Percentiles rank a stretch among this genome's conserved stretches.
Evolutionary conservation across 64 coral and sea anemone genomes (phyloP).

Genomic region (Pocillopora damicornis): DNA sequence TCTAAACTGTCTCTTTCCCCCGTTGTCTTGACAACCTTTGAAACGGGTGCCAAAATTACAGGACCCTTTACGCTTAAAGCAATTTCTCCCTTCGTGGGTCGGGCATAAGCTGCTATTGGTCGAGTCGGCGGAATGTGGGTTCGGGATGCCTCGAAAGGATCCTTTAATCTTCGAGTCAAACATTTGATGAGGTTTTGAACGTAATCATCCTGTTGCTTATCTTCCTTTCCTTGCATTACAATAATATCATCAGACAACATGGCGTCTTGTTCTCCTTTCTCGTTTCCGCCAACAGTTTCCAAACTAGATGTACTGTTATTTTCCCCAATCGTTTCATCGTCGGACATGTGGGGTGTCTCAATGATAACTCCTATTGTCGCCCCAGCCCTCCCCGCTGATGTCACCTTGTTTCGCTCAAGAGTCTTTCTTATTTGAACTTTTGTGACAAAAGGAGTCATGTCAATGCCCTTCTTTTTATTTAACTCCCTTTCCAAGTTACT

Average conservation of each 20-base stretch:
- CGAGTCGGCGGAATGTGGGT: neutral
- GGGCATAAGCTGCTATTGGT: conserved; percentile 10
- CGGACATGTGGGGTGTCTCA: neutral
- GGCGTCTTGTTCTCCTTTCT: neutral
- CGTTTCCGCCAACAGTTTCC: neutral
- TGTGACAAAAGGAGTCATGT: conserved; percentile 7
- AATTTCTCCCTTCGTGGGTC: conserved; percentile 27
- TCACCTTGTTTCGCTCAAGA: neutral
- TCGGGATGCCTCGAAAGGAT: conserved; percentile 15
- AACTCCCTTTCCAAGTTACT: neutral
- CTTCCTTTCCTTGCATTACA: neutral
- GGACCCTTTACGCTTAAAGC: conserved; percentile 37
- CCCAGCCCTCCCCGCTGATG: neutral
- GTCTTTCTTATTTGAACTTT: conserved; percentile 29
- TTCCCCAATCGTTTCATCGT: neutral
- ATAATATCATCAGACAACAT: neutral
- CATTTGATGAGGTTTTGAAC: conserved; percentile 3
- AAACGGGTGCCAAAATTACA: neutral
- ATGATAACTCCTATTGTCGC: neutral
- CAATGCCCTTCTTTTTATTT: neutral
- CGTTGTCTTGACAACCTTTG: conserved; percentile 3
- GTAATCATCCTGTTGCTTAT: neutral
- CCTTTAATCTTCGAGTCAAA: neutral
- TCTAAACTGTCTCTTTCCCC: neutral
- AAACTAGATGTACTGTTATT: neutral